A percentile compares a stretch with the other conserved stretches of the same genome.
phyloP scores from a whole-genome alignment of 2,888 invertebrate genomes.

The Luperina nickerlii region DNA sequence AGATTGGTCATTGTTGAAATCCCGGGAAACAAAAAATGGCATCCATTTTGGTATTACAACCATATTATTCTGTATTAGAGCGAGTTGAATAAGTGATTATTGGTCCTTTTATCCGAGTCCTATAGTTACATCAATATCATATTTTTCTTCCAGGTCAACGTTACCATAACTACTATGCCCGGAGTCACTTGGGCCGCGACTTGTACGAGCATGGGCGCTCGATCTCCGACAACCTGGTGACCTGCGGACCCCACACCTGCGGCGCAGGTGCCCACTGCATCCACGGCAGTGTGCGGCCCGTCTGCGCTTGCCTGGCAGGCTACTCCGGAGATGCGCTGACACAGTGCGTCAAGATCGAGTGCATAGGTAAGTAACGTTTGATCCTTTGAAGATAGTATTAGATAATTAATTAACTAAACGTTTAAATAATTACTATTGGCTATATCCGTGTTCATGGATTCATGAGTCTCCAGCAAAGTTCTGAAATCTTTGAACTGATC shows the following conservation, averaged over 20 bases:
- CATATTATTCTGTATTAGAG: background rate
- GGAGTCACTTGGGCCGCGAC: slow-evolving; percentile 80
- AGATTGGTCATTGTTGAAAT: background rate
- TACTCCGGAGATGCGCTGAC: slow-evolving; percentile 95
- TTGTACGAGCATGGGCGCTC: slow-evolving; percentile 86
- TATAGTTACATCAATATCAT: background rate
- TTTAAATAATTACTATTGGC: background rate
- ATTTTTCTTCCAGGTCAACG: slow-evolving; percentile 76
- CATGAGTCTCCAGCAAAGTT: background rate
- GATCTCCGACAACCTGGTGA: slow-evolving; percentile 85
- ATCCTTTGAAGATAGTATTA: background rate
- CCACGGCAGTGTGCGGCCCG: slow-evolving; percentile 92
- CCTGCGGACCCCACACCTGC: slow-evolving; percentile 91
- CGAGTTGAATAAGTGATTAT: too few species aligned
- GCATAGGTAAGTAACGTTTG: slow-evolving; percentile 89
- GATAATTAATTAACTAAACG: background rate
- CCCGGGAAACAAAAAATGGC: background rate
- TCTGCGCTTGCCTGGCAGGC: slow-evolving; percentile 95
- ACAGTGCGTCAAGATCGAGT: slow-evolving; percentile 93
- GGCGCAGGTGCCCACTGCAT: slow-evolving; percentile 93
- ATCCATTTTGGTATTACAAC: background rate
- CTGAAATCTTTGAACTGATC: background rate
- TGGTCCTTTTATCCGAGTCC: background rate
- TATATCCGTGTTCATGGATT: background rate
- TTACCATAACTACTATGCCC: slow-evolving; percentile 80